A percentile compares a stretch with the other conserved stretches of the same genome.
Evolutionary conservation across 2,113 vertebrate genomes (phyloP).

Genomic region (Henicopernis longicauda): DNA sequence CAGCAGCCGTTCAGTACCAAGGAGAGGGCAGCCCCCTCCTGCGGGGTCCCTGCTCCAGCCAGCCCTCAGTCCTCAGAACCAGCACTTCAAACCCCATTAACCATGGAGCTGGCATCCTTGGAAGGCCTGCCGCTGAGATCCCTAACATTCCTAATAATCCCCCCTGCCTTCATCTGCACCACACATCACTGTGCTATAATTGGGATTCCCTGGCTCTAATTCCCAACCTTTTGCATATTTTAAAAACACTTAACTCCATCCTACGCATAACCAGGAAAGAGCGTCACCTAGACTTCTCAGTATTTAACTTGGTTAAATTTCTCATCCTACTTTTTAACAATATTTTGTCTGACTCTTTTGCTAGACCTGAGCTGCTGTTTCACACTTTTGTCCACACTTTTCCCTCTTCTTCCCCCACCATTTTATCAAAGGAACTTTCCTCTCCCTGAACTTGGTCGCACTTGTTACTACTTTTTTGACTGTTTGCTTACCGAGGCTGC

Average conservation of each 20-base stretch:
- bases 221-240: not conserved
- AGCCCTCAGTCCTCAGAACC: not conserved
- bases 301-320: not conserved
- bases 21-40: not conserved
- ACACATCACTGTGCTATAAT: not conserved
- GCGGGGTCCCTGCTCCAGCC: fast-evolving
- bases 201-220: not conserved
- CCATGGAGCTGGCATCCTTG: not conserved
- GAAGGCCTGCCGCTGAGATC: not conserved
- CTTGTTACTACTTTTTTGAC: not conserved
- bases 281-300: not conserved
- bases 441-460: not conserved
- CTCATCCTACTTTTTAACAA: not conserved
- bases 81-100: not conserved
- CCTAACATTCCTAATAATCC: not conserved
- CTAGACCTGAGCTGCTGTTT: not conserved
- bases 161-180: not conserved
- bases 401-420: not conserved
- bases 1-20: not conserved
- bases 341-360: not conserved
- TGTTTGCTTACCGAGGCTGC: not conserved
- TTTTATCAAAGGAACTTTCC: not conserved
- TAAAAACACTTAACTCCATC: not conserved
- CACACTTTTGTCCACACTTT: not conserved
- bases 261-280: not conserved